Conservation (phyloP, 2,888 invertebrate genomes). For the Orthosia cruda region DNA sequence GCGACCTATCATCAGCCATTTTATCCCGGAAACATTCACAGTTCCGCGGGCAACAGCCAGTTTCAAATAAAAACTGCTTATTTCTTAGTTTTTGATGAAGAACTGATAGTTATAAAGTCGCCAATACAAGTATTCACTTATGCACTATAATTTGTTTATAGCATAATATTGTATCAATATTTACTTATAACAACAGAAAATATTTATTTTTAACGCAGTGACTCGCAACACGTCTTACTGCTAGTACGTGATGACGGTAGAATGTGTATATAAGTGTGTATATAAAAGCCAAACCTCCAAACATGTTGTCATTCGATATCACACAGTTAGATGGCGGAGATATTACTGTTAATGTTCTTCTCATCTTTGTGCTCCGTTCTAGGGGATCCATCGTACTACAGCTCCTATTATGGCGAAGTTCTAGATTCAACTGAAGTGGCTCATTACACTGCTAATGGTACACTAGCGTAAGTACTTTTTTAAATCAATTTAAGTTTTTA, state of each 20-base stretch:
- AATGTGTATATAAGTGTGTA: too few species aligned
- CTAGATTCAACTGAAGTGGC: conserved; percentile 11
- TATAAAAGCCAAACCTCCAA: too few species aligned
- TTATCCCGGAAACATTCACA: too few species aligned
- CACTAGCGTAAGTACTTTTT: conserved; percentile 38
- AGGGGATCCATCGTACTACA: conserved; percentile 39
- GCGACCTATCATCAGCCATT: neutral
- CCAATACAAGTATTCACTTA: neutral
- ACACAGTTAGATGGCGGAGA: conserved; percentile 29
- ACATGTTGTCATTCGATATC: conserved; percentile 11
- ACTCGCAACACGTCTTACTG: conserved; percentile 1
- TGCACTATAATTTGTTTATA: neutral
- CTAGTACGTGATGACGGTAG: neutral
- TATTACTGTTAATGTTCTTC: conserved; percentile 4
- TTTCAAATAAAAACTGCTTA: neutral
- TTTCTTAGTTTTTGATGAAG: neutral
- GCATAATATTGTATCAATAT: neutral
- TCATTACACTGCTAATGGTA: conserved; percentile 36
- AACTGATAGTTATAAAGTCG: neutral
- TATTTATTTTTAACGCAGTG: neutral
- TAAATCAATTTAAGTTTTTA: too few species aligned
- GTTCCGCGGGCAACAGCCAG: too few species aligned
- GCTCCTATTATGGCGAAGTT: conserved; percentile 27
- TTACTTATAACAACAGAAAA: neutral
- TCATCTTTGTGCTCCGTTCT: conserved; percentile 21